Conservation (phyloP, 1,140 invertebrate species). For the Aphis craccivora region DNA sequence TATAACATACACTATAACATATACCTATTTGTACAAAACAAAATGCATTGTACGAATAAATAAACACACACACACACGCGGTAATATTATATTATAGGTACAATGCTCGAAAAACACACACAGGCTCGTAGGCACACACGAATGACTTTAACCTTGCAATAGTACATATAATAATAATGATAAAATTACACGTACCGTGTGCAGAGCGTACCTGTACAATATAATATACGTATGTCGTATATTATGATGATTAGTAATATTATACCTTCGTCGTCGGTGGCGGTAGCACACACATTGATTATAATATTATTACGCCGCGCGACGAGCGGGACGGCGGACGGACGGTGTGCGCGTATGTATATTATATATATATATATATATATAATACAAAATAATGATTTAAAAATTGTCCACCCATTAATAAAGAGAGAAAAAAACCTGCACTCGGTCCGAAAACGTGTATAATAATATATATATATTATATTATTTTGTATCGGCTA, state of each 20-base stretch:
- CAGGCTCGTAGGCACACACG: not conserved
- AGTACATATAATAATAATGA: not conserved
- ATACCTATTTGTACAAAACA: not conserved
- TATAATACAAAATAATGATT: not conserved
- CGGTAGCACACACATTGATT: too few relatives aligned
- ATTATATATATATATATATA: too few relatives aligned
- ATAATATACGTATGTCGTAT: not conserved
- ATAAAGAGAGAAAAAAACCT: not conserved
- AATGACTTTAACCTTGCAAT: not conserved
- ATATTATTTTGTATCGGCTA: not conserved
- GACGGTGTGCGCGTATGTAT: not conserved
- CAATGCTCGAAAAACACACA: not conserved
- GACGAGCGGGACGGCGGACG: not conserved
- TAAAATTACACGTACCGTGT: not conserved
- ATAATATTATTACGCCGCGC: not conserved
- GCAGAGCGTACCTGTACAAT: not conserved
- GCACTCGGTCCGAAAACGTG: not conserved
- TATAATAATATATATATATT: not conserved
- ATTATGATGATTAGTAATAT: slow-evolving; percentile 10
- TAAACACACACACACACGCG: not conserved
- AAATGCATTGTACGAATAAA: not conserved
- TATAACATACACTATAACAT: too few relatives aligned
- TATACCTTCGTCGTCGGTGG: too few relatives aligned
- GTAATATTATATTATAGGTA: not conserved
- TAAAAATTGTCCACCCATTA: not conserved